These are phyloP conservation scores for Temnopleurus reevesii DNA, from an alignment of 53 echinoderm and acorn worm species.

Conservation along the genomic window DNA sequence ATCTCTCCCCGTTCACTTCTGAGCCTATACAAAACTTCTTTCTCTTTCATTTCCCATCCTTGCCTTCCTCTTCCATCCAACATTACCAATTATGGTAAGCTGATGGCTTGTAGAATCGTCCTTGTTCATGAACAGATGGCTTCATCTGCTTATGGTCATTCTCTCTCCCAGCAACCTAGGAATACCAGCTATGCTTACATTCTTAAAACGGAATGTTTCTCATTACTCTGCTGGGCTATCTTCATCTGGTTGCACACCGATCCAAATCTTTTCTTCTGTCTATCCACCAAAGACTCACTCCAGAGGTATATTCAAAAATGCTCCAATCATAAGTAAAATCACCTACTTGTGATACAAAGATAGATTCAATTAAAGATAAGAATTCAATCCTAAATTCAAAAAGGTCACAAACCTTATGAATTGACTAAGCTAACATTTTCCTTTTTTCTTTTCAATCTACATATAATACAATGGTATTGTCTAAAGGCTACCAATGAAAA, in stretches of 20 bases:
- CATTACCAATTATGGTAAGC: conserved; percentile 1
- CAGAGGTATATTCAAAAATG: conserved; percentile 44
- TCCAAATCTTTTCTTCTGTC: background rate
- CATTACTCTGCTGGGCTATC: background rate
- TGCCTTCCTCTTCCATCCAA: background rate
- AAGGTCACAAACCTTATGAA: background rate
- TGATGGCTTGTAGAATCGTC: conserved; percentile 10
- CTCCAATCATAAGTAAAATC: conserved; percentile 46
- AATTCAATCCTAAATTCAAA: conserved; percentile 17
- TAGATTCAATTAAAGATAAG: conserved; percentile 54
- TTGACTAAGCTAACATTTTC: conserved; percentile 23
- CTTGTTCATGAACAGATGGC: background rate
- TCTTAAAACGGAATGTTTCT: conserved; percentile 36
- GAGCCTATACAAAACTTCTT: conserved; percentile 44
- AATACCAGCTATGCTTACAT: background rate
- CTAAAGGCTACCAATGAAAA: conserved; percentile 25
- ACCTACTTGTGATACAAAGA: conserved; percentile 43
- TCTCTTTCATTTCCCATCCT: background rate
- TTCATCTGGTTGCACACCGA: background rate
- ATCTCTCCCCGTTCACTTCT: conserved; percentile 38
- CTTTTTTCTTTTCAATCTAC: conserved; percentile 39
- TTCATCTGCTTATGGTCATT: background rate
- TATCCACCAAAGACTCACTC: background rate
- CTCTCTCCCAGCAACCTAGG: background rate
- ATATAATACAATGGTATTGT: conserved; percentile 31